Conservation (phyloP, 2,888 invertebrate genomes). For the Drosophila aldrichi region DNA sequence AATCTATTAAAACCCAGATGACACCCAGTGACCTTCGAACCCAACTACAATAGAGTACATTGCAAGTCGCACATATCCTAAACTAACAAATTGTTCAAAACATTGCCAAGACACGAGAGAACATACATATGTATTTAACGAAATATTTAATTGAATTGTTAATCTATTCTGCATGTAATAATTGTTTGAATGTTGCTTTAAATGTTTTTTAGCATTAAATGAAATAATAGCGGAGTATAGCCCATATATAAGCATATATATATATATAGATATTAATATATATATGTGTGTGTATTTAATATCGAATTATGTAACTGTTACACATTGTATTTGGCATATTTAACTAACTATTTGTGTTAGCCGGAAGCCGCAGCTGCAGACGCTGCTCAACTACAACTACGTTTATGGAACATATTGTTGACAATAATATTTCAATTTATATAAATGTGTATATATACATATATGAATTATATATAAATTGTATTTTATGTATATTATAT, state of each 20-base stretch:
- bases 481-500: conserved; percentile 54
- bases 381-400: conserved; percentile 53
- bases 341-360: conserved; percentile 31
- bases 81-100: conserved; percentile 42
- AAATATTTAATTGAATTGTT: conserved; percentile 28
- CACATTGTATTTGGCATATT: conserved; percentile 53
- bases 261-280: not conserved
- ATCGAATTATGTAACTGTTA: conserved; percentile 64
- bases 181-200: conserved; percentile 67
- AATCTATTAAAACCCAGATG: conserved; percentile 16
- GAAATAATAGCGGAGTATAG: conserved; percentile 11
- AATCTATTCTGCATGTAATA: conserved; percentile 46
- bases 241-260: conserved; percentile 12
- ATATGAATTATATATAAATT: conserved; percentile 34
- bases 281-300: not conserved
- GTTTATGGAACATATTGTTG: conserved; percentile 75
- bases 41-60: conserved; percentile 31
- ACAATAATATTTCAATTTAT: conserved; percentile 77
- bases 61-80: conserved; percentile 57
- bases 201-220: conserved; percentile 51
- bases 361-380: conserved; percentile 62
- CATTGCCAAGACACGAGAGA: conserved; percentile 65
- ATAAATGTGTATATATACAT: conserved; percentile 45
- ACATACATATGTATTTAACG: conserved; percentile 44
- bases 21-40: conserved; percentile 22